Evolutionary conservation across 2,797 vertebrate species (phyloP), one percentile per base, ranked within the genome.

Genomic region (Sebastolobus altivelis): DNA sequence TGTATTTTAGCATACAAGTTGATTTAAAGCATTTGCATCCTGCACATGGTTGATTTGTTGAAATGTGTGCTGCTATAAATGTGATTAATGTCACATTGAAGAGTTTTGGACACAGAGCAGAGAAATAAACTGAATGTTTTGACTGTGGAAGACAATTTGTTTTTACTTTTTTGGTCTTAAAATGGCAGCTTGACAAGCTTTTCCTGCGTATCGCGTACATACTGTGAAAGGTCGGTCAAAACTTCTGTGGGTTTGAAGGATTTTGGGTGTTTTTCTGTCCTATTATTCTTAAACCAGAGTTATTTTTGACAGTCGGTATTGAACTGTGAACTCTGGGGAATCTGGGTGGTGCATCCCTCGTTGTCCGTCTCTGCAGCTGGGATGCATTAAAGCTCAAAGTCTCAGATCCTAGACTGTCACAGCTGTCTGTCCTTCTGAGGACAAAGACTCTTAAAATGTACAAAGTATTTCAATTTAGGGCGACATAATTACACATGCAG

Each of bases 391-490:
- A 54, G 6, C 16, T 77, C 65, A 31, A 58, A 72, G n/a, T 62
- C 8, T 5, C 13, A 65, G 22, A 60, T 25, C 13, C 12, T 3
- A 9, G 20, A 74, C 58, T 35, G 7, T 27, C 43, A 43, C 16
- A 12, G 20, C 55, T 46, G 58, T 16, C 54, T 9, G 25, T 73
- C 69, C 35, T 59, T 80, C 29, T 43, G 37, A 76, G 43, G 27
- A 81, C 56, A 77, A 79, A 81, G 67, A 16, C 46, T 68, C 55
- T 79, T 61, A 52, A 80, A 82, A 87, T 60, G 8, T 37, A 72
- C n/a, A 58, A 54, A 38, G 37, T 22, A 62, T 72, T 88, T 82
- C 80, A 67, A 80, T 75, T 82, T 55, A n/a, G 5, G 14, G 61
- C 46, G 37, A 52, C 54, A 79, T 75, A 72, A 79, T 83, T 58